Base-by-base conservation (phyloP, 2,113 vertebrate genomes). In the Apteryx owenii region DNA sequence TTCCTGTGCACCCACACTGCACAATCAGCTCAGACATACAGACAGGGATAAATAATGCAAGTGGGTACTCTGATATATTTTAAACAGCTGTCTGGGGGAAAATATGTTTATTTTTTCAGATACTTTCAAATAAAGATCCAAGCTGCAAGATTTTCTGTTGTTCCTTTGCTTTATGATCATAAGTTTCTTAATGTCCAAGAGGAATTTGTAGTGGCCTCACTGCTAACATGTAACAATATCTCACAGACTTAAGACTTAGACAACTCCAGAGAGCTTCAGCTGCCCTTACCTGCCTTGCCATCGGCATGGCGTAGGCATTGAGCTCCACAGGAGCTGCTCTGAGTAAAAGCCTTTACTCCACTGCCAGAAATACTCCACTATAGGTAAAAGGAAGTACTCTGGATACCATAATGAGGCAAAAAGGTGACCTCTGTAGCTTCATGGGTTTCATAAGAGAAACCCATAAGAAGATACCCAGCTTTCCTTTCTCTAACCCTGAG, bases 21-120 rank as follows among this genome's bases (percentile, higher is more conserved):
- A 94, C 83, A 85, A 81, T 95, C 83, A 90, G 17, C 42, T 85
- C 75, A 95, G 81, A 53, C 48, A 66, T 48, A 56, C 38, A 61
- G 54, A 56, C 29, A 69, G 83, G 89, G 48, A 90, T 88, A 90
- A 92, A 82, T 88, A 95, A 91, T 94, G 70, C n/a, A 94, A 54
- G 16, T 60, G 69, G 64, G 28, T 77, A 87, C 54, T 82, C 51
- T 50, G 66, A 93, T 69, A 79, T 64, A 91, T 96, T 95, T 93
- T 93, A 91, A 93, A 50, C 4, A 83, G 58, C n/a, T 78, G 19
- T 48, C 66, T 69, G 17, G 11, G 22, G 33, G 18, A 7, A 96
- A 85, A 94, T 44, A 53, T 5, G 20, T 77, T 94, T 95, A 70
- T 91, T 93, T 88, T 62, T 70, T 91, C 33, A 91, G 31, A 40